Evolutionary conservation across 2,113 vertebrate species (phyloP).

Genomic region (Tupaia tana): DNA sequence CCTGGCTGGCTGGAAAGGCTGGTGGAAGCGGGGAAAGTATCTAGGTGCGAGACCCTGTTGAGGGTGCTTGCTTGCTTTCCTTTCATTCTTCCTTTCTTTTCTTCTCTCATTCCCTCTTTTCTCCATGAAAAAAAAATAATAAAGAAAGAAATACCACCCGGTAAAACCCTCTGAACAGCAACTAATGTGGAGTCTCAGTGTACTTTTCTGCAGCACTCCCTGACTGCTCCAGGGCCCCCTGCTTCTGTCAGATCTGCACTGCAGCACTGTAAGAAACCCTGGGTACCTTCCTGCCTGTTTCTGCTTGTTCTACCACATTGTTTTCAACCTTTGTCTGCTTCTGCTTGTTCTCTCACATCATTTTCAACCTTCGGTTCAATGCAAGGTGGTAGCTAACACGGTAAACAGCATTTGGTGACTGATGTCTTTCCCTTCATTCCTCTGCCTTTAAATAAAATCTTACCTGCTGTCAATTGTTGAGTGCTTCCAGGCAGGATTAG

Average conservation of each 20-base stretch:
- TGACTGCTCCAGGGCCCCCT: neutral
- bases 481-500: constrained; percentile 71
- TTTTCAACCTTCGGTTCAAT: constrained; percentile 32
- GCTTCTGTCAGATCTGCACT: neutral
- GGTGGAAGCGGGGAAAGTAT: too few species aligned
- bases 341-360: neutral
- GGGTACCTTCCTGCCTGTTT: neutral
- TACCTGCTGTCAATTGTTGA: constrained; percentile 74
- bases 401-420: constrained; percentile 41
- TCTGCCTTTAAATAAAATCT: constrained; percentile 65
- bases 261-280: neutral
- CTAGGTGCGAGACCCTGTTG: too few species aligned
- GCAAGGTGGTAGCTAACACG: constrained; percentile 41
- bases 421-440: constrained; percentile 6
- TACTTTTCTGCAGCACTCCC: neutral
- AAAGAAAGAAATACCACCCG: neutral
- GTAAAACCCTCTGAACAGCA: neutral
- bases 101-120: too few species aligned
- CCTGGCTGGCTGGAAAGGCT: too few species aligned
- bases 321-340: constrained; percentile 19
- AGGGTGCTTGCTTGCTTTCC: too few species aligned
- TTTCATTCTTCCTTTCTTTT: too few species aligned
- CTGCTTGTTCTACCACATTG: neutral
- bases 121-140: too few species aligned
- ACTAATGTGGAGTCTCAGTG: neutral